Evolutionary conservation across 2,113 vertebrate genomes (phyloP), one percentile per base, ranked within the genome.

Genomic region (Myrmecophaga tridactyla): DNA sequence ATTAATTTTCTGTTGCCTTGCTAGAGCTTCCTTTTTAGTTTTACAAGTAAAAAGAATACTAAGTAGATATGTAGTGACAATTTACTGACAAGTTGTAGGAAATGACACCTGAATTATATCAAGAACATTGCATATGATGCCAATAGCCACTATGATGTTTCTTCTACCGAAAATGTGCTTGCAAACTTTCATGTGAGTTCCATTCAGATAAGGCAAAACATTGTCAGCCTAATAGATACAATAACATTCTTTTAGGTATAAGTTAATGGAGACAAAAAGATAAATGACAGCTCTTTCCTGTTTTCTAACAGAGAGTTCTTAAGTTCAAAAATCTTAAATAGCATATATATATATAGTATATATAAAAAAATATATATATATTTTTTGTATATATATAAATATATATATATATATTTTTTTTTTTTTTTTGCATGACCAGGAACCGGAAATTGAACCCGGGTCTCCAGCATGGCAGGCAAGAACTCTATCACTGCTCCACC

Each of bases 21-120:
- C 27, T 90, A 60, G 84, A 80, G 27, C 17, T 89, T 76, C 25
- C 7, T 81, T 76, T 92, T 92, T 83, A 43, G 4, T 81, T 92
- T 95, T 65, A 65, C 21, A 77, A 87, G 56, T 65, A 78, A 58
- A 95, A 95, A 81, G 46, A 92, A 75, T 29, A 63, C 36, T 75
- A 85, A 88, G 43, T n/a, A 87, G 34, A 62, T 62, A 60, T 25
- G 7, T 8, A 73, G 25, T 29, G 34, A 73, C 48, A 93, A 86
- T 20, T 86, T 72, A 76, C 18, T 76, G 39, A 78, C 69, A 96
- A 85, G n/a, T 36, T 93, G 27, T 18, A 27, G 29, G 2, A 78
- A 84, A 72, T 62, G 83, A 58, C 31, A 84, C 67, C 51, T 43
- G 21, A 89, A 81, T 81, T 90, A 69, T 90, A 9, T 56, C 70